A percentile compares a stretch with the other conserved stretches of the same genome.
Conservation (phyloP, 2,797 vertebrate species). For the Enoplosus armatus region DNA sequence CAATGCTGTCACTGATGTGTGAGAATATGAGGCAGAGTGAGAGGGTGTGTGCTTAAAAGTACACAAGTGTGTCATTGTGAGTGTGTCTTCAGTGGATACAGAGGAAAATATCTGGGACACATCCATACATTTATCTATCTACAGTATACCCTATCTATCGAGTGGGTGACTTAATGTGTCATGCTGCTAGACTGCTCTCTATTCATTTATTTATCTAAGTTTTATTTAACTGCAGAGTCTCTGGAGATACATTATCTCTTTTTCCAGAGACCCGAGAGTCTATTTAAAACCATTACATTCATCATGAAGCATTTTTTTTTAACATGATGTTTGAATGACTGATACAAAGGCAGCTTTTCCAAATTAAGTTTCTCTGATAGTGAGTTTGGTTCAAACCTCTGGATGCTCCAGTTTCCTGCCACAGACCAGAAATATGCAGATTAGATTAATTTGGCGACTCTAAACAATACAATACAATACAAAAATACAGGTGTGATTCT, state of each 20-base stretch:
- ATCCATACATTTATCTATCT: conserved; percentile 9
- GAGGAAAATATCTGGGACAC: conserved; percentile 23
- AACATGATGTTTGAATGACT: background rate
- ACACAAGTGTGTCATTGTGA: conserved; percentile 16
- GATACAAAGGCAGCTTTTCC: conserved; percentile 1
- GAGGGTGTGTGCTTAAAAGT: conserved; percentile 28
- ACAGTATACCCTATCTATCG: background rate
- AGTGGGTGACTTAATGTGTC: background rate
- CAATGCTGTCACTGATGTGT: conserved; percentile 70
- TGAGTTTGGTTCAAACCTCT: conserved; percentile 17
- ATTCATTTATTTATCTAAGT: conserved; percentile 1
- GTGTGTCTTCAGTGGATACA: conserved; percentile 16
- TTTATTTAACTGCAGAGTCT: conserved; percentile 1
- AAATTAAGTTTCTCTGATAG: conserved; percentile 7
- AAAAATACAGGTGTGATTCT: background rate
- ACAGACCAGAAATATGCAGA: conserved; percentile 5
- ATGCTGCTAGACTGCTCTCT: background rate
- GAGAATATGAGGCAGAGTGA: conserved; percentile 53
- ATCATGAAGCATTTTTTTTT: conserved; percentile 23
- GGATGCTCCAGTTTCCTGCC: background rate
- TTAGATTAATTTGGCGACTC: background rate
- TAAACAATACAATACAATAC: background rate
- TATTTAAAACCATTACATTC: conserved; percentile 34
- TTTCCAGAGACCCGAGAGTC: background rate
- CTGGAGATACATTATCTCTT: conserved; percentile 8